These are phyloP conservation scores for Mungos mungo DNA, from an alignment of 2,113 vertebrate genomes.

Conservation along the genomic window DNA sequence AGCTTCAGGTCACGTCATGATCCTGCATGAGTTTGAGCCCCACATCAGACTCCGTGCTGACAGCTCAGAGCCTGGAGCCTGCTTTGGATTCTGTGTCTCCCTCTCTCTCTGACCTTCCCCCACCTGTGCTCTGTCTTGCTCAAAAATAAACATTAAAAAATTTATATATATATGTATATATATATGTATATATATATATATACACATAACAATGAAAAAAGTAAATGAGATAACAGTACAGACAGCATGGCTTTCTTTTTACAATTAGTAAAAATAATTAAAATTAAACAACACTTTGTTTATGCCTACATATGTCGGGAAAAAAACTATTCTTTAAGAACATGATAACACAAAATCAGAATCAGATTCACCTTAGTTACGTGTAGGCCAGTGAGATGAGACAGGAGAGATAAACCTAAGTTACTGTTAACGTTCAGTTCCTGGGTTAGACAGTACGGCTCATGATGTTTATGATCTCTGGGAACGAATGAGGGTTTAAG, in stretches of 20 bases:
- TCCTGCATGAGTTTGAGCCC: too few relatives aligned
- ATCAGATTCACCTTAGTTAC: background rate
- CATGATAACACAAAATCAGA: background rate
- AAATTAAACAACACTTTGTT: background rate
- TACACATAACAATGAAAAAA: background rate
- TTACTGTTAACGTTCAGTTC: background rate
- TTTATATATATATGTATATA: too few relatives aligned
- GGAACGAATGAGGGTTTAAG: background rate
- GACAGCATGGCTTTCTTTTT: background rate
- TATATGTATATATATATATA: too few relatives aligned
- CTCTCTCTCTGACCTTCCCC: too few relatives aligned
- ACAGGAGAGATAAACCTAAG: background rate
- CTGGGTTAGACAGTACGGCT: background rate
- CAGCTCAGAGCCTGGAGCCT: too few relatives aligned
- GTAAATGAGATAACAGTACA: background rate
- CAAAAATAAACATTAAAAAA: too few relatives aligned
- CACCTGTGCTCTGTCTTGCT: too few relatives aligned
- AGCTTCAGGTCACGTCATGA: too few relatives aligned
- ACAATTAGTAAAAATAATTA: background rate
- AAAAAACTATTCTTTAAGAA: background rate
- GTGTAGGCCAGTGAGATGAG: background rate
- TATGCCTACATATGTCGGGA: background rate
- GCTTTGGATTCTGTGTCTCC: too few relatives aligned
- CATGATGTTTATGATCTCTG: background rate
- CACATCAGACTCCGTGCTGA: too few relatives aligned